Evolutionary conservation across 2,888 invertebrate species (phyloP).

Genomic region (Clitarchus hookeri): DNA sequence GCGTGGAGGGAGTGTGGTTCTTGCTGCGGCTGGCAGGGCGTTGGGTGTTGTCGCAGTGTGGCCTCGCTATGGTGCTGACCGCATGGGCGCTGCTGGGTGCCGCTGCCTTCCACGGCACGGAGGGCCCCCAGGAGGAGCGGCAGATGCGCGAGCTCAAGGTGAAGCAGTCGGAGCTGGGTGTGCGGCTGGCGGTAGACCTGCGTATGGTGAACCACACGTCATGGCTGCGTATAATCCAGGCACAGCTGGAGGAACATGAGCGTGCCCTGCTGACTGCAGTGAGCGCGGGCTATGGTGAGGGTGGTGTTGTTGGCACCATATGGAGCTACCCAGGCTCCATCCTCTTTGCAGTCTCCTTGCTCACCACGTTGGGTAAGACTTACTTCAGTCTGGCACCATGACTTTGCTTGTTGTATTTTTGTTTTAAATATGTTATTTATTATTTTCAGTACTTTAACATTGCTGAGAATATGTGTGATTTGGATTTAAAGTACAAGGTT

Average conservation of each 20-base stretch:
- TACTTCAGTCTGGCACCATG: too few relatives aligned
- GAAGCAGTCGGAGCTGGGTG: conserved; percentile 63
- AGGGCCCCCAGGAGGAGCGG: conserved; percentile 66
- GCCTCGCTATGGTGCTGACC: conserved; percentile 62
- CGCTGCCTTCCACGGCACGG: conserved; percentile 66
- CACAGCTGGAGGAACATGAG: conserved; percentile 62
- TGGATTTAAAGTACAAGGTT: too few relatives aligned
- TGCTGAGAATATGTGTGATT: too few relatives aligned
- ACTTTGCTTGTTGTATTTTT: too few relatives aligned
- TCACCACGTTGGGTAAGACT: conserved; percentile 68
- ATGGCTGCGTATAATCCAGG: conserved; percentile 66
- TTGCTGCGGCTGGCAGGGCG: conserved; percentile 47
- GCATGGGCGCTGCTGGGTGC: conserved; percentile 68
- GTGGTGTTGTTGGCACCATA: conserved; percentile 60
- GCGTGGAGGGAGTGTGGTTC: conserved; percentile 24
- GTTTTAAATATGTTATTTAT: too few relatives aligned
- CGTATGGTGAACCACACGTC: conserved; percentile 62
- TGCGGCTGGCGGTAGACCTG: conserved; percentile 67
- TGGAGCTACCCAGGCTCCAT: conserved; percentile 73
- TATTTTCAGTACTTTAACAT: too few relatives aligned
- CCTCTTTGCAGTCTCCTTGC: conserved; percentile 68
- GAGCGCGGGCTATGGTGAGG: conserved; percentile 58
- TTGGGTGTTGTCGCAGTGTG: conserved; percentile 63
- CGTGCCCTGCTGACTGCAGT: conserved; percentile 62
- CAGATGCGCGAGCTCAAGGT: conserved; percentile 63